Conservation (phyloP, 2,113 vertebrate species). For the Gymnarchus niloticus region DNA sequence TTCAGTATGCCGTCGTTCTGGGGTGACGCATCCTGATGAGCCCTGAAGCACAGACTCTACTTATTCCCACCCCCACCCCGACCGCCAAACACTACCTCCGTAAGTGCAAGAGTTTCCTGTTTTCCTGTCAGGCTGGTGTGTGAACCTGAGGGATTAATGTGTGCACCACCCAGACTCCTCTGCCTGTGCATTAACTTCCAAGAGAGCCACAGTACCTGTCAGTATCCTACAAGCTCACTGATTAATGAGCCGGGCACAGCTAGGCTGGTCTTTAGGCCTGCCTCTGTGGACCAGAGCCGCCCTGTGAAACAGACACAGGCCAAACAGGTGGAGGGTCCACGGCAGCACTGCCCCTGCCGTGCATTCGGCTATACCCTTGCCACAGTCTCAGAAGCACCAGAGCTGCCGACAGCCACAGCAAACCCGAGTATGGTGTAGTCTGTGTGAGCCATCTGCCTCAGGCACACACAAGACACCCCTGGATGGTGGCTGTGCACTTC, state of each 20-base stretch:
- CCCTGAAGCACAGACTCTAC: background rate
- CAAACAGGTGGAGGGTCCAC: background rate
- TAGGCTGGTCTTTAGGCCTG: background rate
- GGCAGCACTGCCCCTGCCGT: background rate
- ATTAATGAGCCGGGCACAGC: background rate
- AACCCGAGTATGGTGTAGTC: background rate
- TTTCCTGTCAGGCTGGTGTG: background rate
- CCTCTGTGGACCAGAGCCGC: background rate
- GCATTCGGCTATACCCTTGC: background rate
- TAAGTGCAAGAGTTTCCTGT: background rate
- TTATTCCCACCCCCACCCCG: background rate
- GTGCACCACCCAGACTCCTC: background rate
- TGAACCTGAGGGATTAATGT: background rate
- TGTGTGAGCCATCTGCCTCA: background rate
- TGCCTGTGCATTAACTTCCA: background rate
- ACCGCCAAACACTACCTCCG: too few relatives aligned
- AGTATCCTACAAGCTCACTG: background rate
- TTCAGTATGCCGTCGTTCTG: background rate
- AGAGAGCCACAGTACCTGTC: background rate
- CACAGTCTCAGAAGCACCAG: background rate
- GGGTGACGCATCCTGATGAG: background rate
- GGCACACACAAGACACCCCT: background rate
- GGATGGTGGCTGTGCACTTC: too few relatives aligned
- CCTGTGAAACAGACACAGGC: background rate
- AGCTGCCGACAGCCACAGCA: background rate